Conservation (phyloP, 2,888 invertebrate genomes). For the Camponotus fellah region DNA sequence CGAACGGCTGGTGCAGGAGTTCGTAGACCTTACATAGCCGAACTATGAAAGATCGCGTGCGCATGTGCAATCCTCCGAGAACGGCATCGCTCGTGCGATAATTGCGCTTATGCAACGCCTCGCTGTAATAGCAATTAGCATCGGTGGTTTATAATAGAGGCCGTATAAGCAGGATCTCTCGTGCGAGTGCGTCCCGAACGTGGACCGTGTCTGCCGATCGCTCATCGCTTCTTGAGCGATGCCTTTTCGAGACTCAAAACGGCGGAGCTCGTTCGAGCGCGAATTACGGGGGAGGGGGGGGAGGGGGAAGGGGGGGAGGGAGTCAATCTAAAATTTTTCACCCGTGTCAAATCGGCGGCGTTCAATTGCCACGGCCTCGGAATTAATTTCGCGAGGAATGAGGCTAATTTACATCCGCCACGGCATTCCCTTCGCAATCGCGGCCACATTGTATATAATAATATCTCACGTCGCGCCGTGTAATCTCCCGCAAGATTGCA, state of each 20-base stretch:
- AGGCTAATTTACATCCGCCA: conserved; percentile 57
- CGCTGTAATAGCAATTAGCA: conserved; percentile 81
- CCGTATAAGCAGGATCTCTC: conserved; percentile 65
- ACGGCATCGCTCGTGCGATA: conserved; percentile 71
- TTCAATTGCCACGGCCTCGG: conserved; percentile 37
- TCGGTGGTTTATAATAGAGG: conserved; percentile 71
- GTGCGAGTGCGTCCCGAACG: conserved; percentile 22
- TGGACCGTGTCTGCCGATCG: conserved; percentile 33
- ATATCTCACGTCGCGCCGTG: conserved; percentile 59
- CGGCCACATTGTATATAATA: conserved; percentile 63
- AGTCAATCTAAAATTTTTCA: conserved; percentile 54
- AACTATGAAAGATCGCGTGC: conserved; percentile 68
- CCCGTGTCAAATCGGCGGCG: conserved; percentile 50
- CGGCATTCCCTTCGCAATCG: conserved; percentile 57
- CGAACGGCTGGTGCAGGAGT: conserved; percentile 53
- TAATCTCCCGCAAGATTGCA: conserved; percentile 67
- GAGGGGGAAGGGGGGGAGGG: not conserved
- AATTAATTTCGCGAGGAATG: conserved; percentile 60
- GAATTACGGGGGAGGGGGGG: not conserved
- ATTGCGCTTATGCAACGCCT: conserved; percentile 82
- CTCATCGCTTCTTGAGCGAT: not conserved
- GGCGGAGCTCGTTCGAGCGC: not conserved
- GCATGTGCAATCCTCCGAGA: conserved; percentile 65
- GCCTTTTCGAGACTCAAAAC: conserved; percentile 18
- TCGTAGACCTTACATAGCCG: conserved; percentile 63